These are phyloP conservation scores for Pristionchus japonicus DNA, from an alignment of 2,888 invertebrate species.

Conservation along the genomic window DNA sequence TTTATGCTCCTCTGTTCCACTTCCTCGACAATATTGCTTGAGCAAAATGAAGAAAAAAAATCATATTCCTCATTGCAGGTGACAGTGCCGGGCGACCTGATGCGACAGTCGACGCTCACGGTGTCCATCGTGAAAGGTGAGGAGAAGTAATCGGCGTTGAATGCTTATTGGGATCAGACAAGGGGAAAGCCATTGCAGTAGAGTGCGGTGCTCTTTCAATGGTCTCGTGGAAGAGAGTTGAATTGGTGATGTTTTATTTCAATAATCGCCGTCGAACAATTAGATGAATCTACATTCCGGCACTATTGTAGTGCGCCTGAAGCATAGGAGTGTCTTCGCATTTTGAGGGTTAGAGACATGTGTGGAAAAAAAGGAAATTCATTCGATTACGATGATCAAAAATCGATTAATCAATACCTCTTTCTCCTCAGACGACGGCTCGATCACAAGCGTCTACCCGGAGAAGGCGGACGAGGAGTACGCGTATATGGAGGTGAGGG, in stretches of 20 bases:
- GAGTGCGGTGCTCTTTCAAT: too few relatives aligned
- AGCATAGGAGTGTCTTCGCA: too few relatives aligned
- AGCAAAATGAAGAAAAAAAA: not conserved
- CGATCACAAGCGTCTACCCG: constrained; percentile 51
- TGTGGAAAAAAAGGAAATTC: too few relatives aligned
- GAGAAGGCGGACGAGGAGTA: constrained; percentile 49
- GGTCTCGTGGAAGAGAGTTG: too few relatives aligned
- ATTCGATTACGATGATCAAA: not conserved
- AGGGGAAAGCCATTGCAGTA: too few relatives aligned
- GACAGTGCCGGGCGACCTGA: constrained; percentile 66
- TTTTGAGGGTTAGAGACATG: too few relatives aligned
- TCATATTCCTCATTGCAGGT: constrained; percentile 52
- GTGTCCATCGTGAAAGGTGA: constrained; percentile 62
- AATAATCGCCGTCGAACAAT: too few relatives aligned
- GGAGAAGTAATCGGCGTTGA: not conserved
- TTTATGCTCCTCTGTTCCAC: too few relatives aligned
- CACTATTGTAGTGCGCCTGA: too few relatives aligned
- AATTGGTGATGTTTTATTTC: too few relatives aligned
- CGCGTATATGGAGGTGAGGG: constrained; percentile 50
- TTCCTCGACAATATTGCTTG: too few relatives aligned
- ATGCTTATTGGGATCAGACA: not conserved
- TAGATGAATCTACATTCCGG: too few relatives aligned
- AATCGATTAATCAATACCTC: not conserved
- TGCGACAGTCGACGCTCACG: constrained; percentile 58
- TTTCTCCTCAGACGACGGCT: constrained; percentile 52